Conservation (phyloP, 2,113 vertebrate genomes). For the Ifrita kowaldi region DNA sequence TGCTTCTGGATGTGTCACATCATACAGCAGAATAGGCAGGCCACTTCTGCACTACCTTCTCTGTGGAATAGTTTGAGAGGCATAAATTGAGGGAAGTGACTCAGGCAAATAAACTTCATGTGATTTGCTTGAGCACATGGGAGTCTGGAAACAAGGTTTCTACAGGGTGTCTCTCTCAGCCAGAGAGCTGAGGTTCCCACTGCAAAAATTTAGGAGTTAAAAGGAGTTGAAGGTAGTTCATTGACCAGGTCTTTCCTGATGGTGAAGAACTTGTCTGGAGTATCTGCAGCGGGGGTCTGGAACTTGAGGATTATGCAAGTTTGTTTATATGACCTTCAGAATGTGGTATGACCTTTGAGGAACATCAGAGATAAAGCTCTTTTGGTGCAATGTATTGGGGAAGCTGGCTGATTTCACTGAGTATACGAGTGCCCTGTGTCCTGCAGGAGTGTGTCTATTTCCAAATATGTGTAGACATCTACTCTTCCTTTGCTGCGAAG, state of each 20-base stretch:
- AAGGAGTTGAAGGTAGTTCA: neutral
- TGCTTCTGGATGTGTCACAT: neutral
- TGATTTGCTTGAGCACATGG: neutral
- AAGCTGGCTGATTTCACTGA: neutral
- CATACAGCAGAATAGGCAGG: neutral
- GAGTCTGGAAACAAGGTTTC: neutral
- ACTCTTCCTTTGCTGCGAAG: neutral
- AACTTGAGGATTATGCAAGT: neutral
- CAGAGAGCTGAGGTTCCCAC: neutral
- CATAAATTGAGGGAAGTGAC: neutral
- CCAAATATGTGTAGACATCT: neutral
- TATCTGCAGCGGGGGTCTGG: neutral
- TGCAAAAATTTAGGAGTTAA: neutral
- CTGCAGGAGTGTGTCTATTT: neutral
- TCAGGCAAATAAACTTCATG: neutral
- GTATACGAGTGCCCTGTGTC: fast-evolving
- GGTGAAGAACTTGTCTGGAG: neutral
- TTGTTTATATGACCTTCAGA: neutral
- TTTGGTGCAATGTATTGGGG: neutral
- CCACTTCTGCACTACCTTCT: fast-evolving
- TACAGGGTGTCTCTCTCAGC: neutral
- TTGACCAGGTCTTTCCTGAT: neutral
- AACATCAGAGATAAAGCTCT: neutral
- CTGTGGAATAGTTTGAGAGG: too few species aligned
- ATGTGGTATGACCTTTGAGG: neutral